Conservation (phyloP, 35 echinoderm and acorn worm genomes). For the Heliocidaris erythrogramma region DNA sequence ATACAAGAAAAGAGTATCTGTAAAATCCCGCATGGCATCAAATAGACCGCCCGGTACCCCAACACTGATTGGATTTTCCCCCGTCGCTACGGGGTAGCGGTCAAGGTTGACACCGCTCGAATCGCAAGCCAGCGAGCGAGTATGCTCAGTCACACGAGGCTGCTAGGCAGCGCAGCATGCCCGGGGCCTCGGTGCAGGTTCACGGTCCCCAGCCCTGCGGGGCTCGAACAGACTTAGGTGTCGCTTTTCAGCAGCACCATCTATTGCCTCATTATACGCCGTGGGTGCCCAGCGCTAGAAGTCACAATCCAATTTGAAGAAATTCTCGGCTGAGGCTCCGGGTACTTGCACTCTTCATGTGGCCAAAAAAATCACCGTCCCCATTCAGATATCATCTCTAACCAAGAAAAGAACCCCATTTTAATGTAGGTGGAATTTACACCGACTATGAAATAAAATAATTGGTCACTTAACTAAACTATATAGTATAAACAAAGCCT, state of each 20-base stretch:
- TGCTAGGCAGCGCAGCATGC: background rate
- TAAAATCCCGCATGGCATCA: slow-evolving; percentile 6
- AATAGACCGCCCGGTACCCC: slow-evolving; percentile 13
- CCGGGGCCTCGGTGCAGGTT: background rate
- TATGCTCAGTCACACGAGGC: background rate
- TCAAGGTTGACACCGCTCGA: slow-evolving; percentile 5
- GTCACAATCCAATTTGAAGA: background rate
- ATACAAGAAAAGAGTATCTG: background rate
- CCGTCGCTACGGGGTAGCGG: slow-evolving; percentile 11
- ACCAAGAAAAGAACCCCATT: background rate
- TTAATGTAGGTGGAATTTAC: no score
- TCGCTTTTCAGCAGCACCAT: background rate
- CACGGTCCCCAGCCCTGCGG: background rate
- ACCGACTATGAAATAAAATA: no score
- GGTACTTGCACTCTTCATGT: background rate
- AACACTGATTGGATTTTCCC: slow-evolving; percentile 16
- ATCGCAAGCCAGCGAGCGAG: background rate
- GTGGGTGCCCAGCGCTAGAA: background rate
- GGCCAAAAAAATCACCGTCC: background rate
- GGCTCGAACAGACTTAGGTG: slow-evolving; percentile 7
- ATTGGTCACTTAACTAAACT: no score
- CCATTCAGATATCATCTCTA: background rate
- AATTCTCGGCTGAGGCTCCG: background rate
- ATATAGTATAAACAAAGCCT: no score
- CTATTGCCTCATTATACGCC: slow-evolving; percentile 9